Percentiles rank a stretch among this genome's conserved stretches.
phyloP scores from a whole-genome alignment of 2,797 vertebrate genomes.

The Numenius phaeopus region DNA sequence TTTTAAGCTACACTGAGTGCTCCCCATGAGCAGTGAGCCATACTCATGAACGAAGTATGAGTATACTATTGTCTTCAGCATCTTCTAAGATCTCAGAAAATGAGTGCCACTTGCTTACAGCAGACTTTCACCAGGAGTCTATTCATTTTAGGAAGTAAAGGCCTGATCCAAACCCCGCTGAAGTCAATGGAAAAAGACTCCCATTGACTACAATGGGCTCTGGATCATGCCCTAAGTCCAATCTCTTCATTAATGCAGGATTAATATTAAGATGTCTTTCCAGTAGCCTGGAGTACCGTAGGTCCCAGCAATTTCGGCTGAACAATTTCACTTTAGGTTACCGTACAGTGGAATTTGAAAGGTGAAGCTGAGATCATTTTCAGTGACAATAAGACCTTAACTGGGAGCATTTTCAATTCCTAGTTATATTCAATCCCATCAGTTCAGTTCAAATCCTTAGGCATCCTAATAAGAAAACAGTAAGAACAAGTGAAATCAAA shows the following conservation, averaged over 20 bases:
- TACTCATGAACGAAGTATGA: background rate
- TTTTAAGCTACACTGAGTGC: background rate
- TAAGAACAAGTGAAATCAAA: background rate
- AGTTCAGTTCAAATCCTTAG: background rate
- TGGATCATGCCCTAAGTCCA: constrained; percentile 62
- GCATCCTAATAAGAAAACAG: background rate
- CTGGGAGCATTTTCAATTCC: background rate
- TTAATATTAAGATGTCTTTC: background rate
- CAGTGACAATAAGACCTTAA: background rate
- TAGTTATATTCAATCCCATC: background rate
- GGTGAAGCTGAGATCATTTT: background rate
- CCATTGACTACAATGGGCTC: constrained; percentile 72
- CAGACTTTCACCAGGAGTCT: background rate
- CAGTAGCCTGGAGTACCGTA: background rate
- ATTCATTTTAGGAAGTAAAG: constrained; percentile 64
- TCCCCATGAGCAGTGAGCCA: background rate
- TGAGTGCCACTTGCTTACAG: background rate
- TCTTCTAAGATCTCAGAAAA: constrained; percentile 25
- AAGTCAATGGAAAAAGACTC: constrained; percentile 71
- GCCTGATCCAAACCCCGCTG: constrained; percentile 64
- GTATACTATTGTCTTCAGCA: background rate
- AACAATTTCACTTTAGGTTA: background rate
- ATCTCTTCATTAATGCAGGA: constrained; percentile 34
- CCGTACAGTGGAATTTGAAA: background rate
- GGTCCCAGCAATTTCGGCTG: background rate